Evolutionary conservation across 2,797 vertebrate genomes (phyloP).

Genomic region (Manis pentadactyla): DNA sequence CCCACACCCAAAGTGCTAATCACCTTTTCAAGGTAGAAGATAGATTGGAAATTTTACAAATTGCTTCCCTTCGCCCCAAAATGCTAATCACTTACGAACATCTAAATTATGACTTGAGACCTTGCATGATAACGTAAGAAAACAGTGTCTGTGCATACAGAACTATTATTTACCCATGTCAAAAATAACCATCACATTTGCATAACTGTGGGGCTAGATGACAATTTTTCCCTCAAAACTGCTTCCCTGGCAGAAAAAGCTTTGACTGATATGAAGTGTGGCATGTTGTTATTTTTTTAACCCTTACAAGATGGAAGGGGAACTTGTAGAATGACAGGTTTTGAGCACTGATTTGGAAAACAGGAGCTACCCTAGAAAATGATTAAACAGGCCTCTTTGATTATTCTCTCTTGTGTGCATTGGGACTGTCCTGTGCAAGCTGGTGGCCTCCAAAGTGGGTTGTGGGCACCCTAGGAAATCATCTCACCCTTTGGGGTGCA

Average conservation of each 20-base stretch:
- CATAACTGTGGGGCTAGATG: conserved; percentile 81
- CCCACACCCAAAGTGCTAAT: conserved; percentile 75
- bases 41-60: conserved; percentile 72
- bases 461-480: not conserved
- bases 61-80: conserved; percentile 75
- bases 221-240: conserved; percentile 82
- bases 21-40: conserved; percentile 76
- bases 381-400: not conserved
- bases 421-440: not conserved
- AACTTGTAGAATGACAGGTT: not conserved
- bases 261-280: conserved; percentile 71
- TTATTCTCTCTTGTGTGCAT: not conserved
- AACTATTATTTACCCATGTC: conserved; percentile 86
- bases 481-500: not conserved
- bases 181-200: conserved; percentile 86
- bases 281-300: conserved; percentile 63
- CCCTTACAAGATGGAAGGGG: conserved; percentile 40
- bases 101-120: conserved; percentile 81
- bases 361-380: not conserved
- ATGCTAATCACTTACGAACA: conserved; percentile 83
- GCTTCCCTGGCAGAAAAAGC: conserved; percentile 83
- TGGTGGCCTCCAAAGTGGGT: not conserved
- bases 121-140: conserved; percentile 79
- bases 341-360: conserved; percentile 54
- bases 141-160: conserved; percentile 73